Base-by-base conservation (phyloP, 1,140 invertebrate genomes). In the Caerostris darwini region DNA sequence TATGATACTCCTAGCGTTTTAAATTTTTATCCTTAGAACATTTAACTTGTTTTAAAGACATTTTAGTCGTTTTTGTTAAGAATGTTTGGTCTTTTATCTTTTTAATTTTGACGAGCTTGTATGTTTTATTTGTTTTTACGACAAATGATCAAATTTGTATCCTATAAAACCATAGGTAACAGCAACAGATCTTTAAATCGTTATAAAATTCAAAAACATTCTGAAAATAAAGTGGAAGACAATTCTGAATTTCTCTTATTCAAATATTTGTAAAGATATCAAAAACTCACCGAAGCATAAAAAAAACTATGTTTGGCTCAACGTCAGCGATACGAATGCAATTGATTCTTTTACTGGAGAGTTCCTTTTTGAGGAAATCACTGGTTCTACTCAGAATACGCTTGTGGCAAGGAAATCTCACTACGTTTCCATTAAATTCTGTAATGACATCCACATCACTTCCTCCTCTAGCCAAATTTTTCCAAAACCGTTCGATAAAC, bases 221-320 rank as follows among this genome's bases (percentile, higher is more conserved):
- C 34, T 34, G 34, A 34, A 34, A 34, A 34, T 34, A 34, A 34
- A 34, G 34, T 34, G 34, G 34, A 34, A 34, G 34, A 34, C 34
- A 34, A 34, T 34, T 34, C 34, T 34, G 34, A 34, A 34, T 34
- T 34, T 34, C 61, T 17, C 7, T 17, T 64, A 17, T 7, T 64
- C 61, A 7, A 64, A 64, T 64, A 7, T 17, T 64, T 64, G 61
- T 64, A 10, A 64, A 64, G 2, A 64, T 64, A 10, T 64, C 61
- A 64, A 12, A 53, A n/a, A 61, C 85, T 87, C 61, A 87, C 85
- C 85, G 5, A 14, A 87, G n/a, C 85, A 87, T 64, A 14, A 87
- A 34, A 14, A 64, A 87, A 3, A 87, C 17, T 56, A 87, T 87
- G 34, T 87, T 34, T 17, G 85, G 85, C 4, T 64, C 17, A 77